Conservation (phyloP, 2,888 invertebrate species). For the Drosophila anceps region DNA sequence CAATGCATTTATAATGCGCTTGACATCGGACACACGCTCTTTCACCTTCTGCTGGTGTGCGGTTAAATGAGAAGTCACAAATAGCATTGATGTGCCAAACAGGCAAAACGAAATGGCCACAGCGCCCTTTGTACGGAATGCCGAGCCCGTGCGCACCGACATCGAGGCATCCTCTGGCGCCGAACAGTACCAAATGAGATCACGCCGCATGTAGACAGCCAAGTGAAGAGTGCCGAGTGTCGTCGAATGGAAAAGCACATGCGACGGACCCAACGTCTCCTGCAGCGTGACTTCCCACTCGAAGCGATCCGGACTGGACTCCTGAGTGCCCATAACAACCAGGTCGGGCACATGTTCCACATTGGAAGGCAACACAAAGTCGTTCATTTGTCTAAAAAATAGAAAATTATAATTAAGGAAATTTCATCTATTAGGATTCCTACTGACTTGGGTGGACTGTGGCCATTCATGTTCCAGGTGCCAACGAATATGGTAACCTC, state of each 20-base stretch:
- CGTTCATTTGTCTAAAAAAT: slow-evolving; percentile 90
- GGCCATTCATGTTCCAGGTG: slow-evolving; percentile 99
- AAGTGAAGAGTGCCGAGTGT: slow-evolving; percentile 95
- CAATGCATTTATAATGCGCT: slow-evolving; percentile 92
- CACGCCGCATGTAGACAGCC: slow-evolving; percentile 94
- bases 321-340: slow-evolving; percentile 96
- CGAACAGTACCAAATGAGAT: slow-evolving; percentile 98
- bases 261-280: slow-evolving; percentile 96
- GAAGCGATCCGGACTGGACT: slow-evolving; percentile 93
- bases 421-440: neutral
- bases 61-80: slow-evolving; percentile 97
- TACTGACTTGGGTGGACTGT: slow-evolving; percentile 91
- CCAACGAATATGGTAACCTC: slow-evolving; percentile 95
- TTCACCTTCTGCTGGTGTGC: slow-evolving; percentile 96
- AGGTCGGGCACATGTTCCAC: slow-evolving; percentile 95
- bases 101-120: slow-evolving; percentile 96
- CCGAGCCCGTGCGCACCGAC: slow-evolving; percentile 95
- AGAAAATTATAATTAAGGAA: neutral
- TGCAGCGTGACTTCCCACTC: slow-evolving; percentile 97
- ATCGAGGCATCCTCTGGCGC: slow-evolving; percentile 94
- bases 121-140: slow-evolving; percentile 97
- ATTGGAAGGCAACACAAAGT: slow-evolving; percentile 94
- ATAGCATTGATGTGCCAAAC: slow-evolving; percentile 97
- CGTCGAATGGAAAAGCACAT: slow-evolving; percentile 94
- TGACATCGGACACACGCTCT: slow-evolving; percentile 94